Percentiles rank a stretch among this genome's conserved stretches.
Conservation (phyloP, 1,140 invertebrate species). For the Drosophila micromelanica region DNA sequence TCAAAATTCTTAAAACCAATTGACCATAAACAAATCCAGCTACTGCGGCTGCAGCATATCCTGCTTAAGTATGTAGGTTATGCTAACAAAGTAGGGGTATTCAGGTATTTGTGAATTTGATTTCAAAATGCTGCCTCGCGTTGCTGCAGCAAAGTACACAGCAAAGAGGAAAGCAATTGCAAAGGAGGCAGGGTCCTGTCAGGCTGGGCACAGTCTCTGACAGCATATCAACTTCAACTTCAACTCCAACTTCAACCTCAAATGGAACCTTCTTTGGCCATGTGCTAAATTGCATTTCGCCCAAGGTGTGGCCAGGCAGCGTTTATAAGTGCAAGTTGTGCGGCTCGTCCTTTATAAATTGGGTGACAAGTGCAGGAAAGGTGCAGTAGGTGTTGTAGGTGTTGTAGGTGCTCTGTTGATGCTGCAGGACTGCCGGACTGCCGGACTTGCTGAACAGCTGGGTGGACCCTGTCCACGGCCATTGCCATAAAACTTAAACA, state of each 20-base stretch:
- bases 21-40: not conserved
- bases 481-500: conserved; percentile 79
- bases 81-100: conserved; percentile 31
- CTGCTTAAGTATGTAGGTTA: not conserved
- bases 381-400: too few relatives aligned
- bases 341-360: conserved; percentile 67
- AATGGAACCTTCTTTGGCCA: conserved; percentile 13
- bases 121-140: conserved; percentile 53
- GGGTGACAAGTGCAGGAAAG: conserved; percentile 55
- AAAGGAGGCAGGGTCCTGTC: not conserved
- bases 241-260: conserved; percentile 41
- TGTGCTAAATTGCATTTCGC: conserved; percentile 72
- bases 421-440: not conserved
- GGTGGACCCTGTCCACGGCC: conserved; percentile 48
- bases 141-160: not conserved
- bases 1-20: not conserved
- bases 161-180: not conserved
- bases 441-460: not conserved
- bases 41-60: not conserved
- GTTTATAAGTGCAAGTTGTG: conserved; percentile 50
- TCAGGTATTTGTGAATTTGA: conserved; percentile 68
- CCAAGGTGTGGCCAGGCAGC: conserved; percentile 64
- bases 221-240: conserved; percentile 66
- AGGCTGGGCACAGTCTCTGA: conserved; percentile 27
- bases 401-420: not conserved